phyloP scores from a whole-genome alignment of 1,140 invertebrate genomes.

The Drosophila parvula region DNA sequence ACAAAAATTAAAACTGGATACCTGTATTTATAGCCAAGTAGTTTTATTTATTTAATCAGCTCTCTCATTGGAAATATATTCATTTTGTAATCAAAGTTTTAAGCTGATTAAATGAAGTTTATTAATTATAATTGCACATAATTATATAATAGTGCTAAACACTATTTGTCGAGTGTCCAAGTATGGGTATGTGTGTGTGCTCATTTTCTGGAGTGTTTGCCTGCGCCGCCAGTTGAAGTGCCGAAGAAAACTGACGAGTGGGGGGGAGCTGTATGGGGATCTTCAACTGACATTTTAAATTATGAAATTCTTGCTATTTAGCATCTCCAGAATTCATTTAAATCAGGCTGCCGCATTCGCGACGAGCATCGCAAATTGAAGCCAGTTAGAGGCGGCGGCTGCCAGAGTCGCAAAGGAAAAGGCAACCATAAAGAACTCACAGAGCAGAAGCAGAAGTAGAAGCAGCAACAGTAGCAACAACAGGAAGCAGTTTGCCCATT shows the following conservation, averaged over 20 bases:
- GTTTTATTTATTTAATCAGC: too few relatives aligned
- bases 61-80: not conserved
- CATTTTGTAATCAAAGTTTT: too few relatives aligned
- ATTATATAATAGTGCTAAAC: not conserved
- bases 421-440: conserved; percentile 50
- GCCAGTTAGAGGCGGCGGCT: conserved; percentile 48
- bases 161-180: conserved; percentile 11
- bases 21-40: too few relatives aligned
- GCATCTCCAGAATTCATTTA: conserved; percentile 71
- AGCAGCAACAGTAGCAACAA: conserved; percentile 54
- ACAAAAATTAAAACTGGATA: too few relatives aligned
- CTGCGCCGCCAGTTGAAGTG: conserved; percentile 59
- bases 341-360: conserved; percentile 43
- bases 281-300: conserved; percentile 69
- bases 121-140: not conserved
- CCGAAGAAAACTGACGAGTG: not conserved
- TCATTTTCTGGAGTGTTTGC: conserved; percentile 72
- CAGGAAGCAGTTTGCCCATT: conserved; percentile 81
- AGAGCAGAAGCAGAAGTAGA: conserved; percentile 13
- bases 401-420: conserved; percentile 30
- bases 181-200: conserved; percentile 48
- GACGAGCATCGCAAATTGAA: conserved; percentile 37
- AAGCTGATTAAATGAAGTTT: not conserved
- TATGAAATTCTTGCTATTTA: conserved; percentile 77
- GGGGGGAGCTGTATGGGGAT: conserved; percentile 2